A percentile compares a stretch with the other conserved stretches of the same genome.
Conservation (phyloP, 2,888 invertebrate species). For the Onthophagus sagittarius region DNA sequence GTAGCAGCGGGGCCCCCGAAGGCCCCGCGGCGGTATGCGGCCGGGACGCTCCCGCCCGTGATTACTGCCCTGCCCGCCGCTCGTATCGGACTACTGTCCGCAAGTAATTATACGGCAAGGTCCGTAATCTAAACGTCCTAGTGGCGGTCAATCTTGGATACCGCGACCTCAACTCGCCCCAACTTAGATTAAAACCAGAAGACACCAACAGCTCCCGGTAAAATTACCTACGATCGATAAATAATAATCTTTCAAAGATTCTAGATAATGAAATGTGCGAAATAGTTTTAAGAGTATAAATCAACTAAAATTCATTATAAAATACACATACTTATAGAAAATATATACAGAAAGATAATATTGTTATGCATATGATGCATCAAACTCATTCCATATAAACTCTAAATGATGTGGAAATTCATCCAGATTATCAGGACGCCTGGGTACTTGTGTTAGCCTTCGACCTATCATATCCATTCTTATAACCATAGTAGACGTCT, state of each 20-base stretch:
- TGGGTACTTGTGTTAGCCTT: too few relatives aligned
- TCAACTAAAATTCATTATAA: too few relatives aligned
- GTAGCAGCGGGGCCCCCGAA: not conserved
- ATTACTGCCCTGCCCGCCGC: slow-evolving; percentile 13
- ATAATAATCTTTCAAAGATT: not conserved
- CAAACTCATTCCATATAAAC: too few relatives aligned
- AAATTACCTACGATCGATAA: not conserved
- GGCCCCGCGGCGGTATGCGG: not conserved
- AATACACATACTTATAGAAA: too few relatives aligned
- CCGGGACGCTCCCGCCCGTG: not conserved
- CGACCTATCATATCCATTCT: too few relatives aligned
- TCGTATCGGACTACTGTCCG: slow-evolving; percentile 47
- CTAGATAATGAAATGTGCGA: not conserved
- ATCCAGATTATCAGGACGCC: too few relatives aligned
- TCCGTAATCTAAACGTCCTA: slow-evolving; percentile 38
- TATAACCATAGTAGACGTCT: too few relatives aligned
- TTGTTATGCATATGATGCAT: too few relatives aligned
- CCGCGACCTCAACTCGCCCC: not conserved
- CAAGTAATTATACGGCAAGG: slow-evolving; percentile 43
- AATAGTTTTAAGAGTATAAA: too few relatives aligned
- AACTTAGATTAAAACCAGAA: not conserved
- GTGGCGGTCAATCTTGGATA: not conserved
- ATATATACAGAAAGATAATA: too few relatives aligned
- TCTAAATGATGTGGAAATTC: too few relatives aligned
- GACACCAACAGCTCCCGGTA: not conserved